A percentile compares a stretch with the other conserved stretches of the same genome.
Evolutionary conservation across 2,113 vertebrate species (phyloP).

Genomic region (Psittacara wagleri): DNA sequence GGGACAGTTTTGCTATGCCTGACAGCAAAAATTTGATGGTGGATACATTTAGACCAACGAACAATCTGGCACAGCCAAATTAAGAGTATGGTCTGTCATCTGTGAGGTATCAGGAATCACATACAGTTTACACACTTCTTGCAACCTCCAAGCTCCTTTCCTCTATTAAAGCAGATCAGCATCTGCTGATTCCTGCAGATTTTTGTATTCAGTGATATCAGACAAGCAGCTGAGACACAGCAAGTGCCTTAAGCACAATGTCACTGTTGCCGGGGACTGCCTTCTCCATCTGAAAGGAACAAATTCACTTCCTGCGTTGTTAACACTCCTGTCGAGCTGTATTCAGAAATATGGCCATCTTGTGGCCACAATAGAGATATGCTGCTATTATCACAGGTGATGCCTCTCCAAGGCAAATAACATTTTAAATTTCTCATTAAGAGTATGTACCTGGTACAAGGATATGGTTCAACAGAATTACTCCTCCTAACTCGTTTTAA

Average conservation of each 20-base stretch:
- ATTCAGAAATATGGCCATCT: constrained; percentile 9
- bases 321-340: neutral
- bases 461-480: neutral
- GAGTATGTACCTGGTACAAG: neutral
- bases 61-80: neutral
- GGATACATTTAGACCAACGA: neutral
- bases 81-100: neutral
- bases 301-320: neutral
- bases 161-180: neutral
- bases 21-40: neutral
- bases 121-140: neutral
- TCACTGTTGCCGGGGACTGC: neutral
- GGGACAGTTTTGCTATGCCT: neutral
- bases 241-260: neutral
- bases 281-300: neutral
- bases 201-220: neutral
- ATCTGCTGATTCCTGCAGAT: neutral
- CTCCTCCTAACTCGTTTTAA: neutral
- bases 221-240: neutral
- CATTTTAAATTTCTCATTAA: neutral
- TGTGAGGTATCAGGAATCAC: neutral
- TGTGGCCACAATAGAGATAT: neutral
- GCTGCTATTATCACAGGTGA: neutral
- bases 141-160: neutral
- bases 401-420: neutral